These are phyloP conservation scores for Leptatherina wallacei DNA, from an alignment of 2,797 vertebrate genomes.

Conservation along the genomic window DNA sequence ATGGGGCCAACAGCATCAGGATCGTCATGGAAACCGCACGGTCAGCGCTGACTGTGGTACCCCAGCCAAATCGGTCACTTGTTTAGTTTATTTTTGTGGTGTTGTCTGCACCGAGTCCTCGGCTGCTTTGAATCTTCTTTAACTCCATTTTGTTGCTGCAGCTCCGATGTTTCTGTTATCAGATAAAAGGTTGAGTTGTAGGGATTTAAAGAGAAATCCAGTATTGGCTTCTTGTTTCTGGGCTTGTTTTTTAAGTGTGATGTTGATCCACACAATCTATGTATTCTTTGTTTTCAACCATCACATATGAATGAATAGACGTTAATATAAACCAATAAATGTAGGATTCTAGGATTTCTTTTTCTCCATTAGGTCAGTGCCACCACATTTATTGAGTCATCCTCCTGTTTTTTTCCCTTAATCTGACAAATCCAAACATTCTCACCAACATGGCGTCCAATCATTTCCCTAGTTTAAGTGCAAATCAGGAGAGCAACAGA, in stretches of 20 bases:
- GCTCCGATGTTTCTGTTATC: conserved; percentile 2
- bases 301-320: not conserved
- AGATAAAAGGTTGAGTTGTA: not conserved
- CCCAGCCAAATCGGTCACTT: conserved; percentile 26
- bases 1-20: not conserved
- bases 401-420: not conserved
- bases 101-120: not conserved
- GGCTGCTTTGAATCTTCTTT: not conserved
- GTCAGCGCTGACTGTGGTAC: conserved; percentile 3
- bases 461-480: not conserved
- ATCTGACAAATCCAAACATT: not conserved
- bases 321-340: not conserved
- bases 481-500: not conserved
- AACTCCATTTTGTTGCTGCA: not conserved
- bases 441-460: not conserved
- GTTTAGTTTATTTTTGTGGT: not conserved
- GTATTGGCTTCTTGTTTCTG: not conserved
- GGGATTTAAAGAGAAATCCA: not conserved
- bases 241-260: not conserved
- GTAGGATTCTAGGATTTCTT: not conserved
- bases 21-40: conserved; percentile 51
- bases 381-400: not conserved
- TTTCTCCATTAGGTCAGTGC: not conserved
- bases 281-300: not conserved
- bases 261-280: not conserved